Evolutionary conservation across 2,113 vertebrate genomes (phyloP).

Genomic region (Tychaedon coryphoeus): DNA sequence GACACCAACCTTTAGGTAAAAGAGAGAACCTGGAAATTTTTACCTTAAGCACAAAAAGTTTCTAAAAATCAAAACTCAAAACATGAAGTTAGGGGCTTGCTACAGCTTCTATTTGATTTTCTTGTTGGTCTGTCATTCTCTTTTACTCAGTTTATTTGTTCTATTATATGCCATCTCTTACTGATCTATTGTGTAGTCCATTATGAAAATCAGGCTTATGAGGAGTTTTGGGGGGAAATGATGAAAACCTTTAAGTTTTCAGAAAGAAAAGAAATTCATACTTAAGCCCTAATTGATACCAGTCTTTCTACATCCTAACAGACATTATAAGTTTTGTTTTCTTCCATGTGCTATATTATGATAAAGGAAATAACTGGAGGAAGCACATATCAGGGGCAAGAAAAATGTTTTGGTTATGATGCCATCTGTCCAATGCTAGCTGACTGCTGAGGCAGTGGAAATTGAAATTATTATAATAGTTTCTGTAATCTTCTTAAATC

Average conservation of each 20-base stretch:
- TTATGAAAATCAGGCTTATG: background rate
- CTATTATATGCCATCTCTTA: background rate
- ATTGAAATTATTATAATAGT: background rate
- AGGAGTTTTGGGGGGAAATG: background rate
- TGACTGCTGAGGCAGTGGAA: background rate
- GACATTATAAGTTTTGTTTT: background rate
- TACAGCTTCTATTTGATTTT: background rate
- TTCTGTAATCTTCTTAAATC: slow-evolving; percentile 1
- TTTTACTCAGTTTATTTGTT: background rate
- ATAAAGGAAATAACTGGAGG: background rate
- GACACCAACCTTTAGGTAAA: background rate
- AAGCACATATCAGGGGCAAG: background rate
- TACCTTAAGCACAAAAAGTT: background rate
- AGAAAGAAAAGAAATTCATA: background rate
- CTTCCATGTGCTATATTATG: fast-evolving
- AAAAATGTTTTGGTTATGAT: slow-evolving; percentile 15
- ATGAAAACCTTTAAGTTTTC: background rate
- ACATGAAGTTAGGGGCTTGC: background rate
- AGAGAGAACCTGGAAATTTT: background rate
- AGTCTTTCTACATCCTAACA: background rate
- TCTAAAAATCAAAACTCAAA: background rate
- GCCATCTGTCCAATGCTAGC: background rate
- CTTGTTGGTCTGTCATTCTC: background rate
- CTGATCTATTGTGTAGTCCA: background rate
- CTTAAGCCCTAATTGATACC: background rate